phyloP scores from a whole-genome alignment of 2,888 invertebrate genomes.

The Eustalomyia histrio region DNA sequence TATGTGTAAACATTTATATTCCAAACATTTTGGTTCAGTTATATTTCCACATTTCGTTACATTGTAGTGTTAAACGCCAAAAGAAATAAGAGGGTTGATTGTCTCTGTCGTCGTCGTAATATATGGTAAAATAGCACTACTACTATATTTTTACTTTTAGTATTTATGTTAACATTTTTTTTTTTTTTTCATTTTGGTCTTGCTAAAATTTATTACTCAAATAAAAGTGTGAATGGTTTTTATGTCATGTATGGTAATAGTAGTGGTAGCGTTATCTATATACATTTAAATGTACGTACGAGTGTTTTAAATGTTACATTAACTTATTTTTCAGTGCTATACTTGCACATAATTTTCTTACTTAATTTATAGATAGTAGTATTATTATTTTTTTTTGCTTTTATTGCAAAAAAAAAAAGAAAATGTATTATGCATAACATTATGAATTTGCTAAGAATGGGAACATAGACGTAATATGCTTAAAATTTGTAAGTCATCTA shows the following conservation, averaged over 20 bases:
- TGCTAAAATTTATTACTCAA: constrained; percentile 52
- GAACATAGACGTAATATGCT: no score
- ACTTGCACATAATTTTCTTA: not conserved
- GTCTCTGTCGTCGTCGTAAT: constrained; percentile 21
- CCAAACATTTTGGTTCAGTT: not conserved
- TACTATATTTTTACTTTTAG: constrained; percentile 38
- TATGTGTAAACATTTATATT: not conserved
- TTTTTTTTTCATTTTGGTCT: constrained; percentile 21
- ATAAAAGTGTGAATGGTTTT: constrained; percentile 60
- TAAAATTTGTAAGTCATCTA: no score
- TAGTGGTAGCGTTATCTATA: constrained; percentile 16
- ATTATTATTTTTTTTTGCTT: constrained; percentile 1
- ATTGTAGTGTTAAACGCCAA: constrained; percentile 26
- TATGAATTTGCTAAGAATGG: no score
- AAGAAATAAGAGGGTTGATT: constrained; percentile 50
- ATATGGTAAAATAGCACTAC: constrained; percentile 14
- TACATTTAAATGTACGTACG: not conserved
- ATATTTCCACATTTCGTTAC: constrained; percentile 50
- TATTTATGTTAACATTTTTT: constrained; percentile 30
- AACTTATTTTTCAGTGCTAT: not conserved
- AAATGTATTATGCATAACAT: no score
- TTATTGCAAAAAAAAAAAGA: constrained; percentile 8
- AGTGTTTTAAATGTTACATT: constrained; percentile 18
- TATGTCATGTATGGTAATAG: constrained; percentile 33
- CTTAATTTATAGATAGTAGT: constrained; percentile 15